Evolutionary conservation across 2,113 vertebrate genomes (phyloP).

Genomic region (Apus apus): DNA sequence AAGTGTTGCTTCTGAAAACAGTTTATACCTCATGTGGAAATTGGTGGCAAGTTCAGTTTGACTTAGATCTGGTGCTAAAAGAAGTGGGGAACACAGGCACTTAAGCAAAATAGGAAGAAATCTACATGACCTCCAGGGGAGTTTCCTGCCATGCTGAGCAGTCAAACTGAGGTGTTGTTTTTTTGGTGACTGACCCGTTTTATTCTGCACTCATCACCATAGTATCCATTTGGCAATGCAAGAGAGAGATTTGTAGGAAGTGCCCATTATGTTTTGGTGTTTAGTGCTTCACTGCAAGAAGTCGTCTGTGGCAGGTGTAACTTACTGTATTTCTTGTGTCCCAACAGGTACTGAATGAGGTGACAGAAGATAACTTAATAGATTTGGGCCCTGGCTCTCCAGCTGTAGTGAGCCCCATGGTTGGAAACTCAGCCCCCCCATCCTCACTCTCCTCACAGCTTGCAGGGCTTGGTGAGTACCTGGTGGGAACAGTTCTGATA

Average conservation of each 20-base stretch:
- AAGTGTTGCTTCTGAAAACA: background rate
- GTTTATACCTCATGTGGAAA: background rate
- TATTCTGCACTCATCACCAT: background rate
- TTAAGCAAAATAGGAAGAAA: background rate
- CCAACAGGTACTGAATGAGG: slow-evolving; percentile 90
- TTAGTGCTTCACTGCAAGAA: background rate
- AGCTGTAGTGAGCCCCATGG: slow-evolving; percentile 94
- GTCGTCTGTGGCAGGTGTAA: background rate
- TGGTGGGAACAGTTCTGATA: background rate
- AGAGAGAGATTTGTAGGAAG: background rate
- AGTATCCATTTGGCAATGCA: background rate
- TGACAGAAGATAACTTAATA: slow-evolving; percentile 96
- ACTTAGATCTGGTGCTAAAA: background rate
- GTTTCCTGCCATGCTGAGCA: background rate
- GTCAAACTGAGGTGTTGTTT: background rate
- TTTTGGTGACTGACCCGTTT: background rate
- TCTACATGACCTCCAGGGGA: background rate
- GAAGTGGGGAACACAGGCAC: background rate
- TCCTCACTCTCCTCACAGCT: slow-evolving; percentile 90
- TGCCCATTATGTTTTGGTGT: background rate
- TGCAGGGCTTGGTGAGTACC: slow-evolving; percentile 88
- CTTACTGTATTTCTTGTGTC: background rate
- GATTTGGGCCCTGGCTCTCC: slow-evolving; percentile 96
- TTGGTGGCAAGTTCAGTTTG: background rate
- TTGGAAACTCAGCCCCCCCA: slow-evolving; percentile 76